Conservation (phyloP, 2,113 vertebrate genomes). For the Labeo rohita region DNA sequence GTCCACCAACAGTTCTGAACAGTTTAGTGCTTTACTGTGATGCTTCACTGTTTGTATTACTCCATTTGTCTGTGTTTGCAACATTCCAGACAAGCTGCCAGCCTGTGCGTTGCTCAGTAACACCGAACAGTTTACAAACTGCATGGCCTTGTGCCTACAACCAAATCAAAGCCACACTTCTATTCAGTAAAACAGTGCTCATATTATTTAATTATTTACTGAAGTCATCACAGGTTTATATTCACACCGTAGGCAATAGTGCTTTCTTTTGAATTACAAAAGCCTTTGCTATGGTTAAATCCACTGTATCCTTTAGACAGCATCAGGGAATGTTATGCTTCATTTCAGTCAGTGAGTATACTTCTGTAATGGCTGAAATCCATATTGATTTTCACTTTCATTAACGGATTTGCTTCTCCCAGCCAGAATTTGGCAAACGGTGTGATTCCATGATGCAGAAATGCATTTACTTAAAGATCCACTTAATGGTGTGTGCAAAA, state of each 20-base stretch:
- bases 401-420: slow-evolving; percentile 28
- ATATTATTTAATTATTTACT: slow-evolving; percentile 11
- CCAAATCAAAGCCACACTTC: background rate
- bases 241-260: background rate
- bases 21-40: background rate
- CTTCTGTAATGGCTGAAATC: slow-evolving; percentile 42
- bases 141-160: background rate
- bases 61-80: slow-evolving; percentile 2
- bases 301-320: slow-evolving; percentile 14
- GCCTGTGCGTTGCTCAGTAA: background rate
- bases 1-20: background rate
- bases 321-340: slow-evolving; percentile 38
- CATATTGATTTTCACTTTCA: slow-evolving; percentile 44
- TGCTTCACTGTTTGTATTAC: background rate
- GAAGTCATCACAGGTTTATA: background rate
- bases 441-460: background rate
- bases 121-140: background rate
- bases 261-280: background rate
- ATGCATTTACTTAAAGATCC: slow-evolving; percentile 17
- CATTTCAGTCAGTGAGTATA: slow-evolving; percentile 44
- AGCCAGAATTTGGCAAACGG: background rate
- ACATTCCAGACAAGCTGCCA: background rate
- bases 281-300: background rate
- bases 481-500: slow-evolving; percentile 30
- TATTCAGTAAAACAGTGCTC: background rate